phyloP scores from a whole-genome alignment of 2,797 vertebrate species.

The Babyrousa celebensis region DNA sequence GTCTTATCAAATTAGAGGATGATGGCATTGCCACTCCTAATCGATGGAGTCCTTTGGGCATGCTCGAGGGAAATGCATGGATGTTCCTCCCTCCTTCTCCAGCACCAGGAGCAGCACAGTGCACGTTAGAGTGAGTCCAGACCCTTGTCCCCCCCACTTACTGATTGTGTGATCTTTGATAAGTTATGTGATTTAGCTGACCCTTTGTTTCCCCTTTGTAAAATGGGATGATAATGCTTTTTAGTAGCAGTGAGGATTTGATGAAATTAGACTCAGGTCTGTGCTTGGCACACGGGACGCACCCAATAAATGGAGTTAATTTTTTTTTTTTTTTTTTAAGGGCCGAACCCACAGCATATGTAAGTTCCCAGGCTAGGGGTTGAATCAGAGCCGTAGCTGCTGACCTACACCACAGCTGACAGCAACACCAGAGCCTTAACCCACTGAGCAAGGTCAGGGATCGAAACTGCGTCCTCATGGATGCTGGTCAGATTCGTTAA shows the following conservation, averaged over 20 bases:
- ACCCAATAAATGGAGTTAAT: background rate
- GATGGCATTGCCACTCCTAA: background rate
- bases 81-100: background rate
- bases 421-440: no score
- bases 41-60: background rate
- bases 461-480: no score
- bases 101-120: background rate
- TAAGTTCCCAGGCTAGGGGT: no score
- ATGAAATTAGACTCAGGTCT: constrained; percentile 12
- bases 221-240: background rate
- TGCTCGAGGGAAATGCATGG: background rate
- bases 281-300: background rate
- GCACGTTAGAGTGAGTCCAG: background rate
- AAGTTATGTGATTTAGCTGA: background rate
- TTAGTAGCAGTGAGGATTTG: background rate
- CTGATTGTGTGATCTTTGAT: background rate
- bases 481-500: no score
- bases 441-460: no score
- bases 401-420: no score
- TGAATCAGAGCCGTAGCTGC: no score
- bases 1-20: background rate
- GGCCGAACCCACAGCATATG: no score
- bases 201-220: background rate
- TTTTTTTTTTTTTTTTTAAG: no score
- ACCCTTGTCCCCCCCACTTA: background rate